A percentile compares a stretch with the other conserved stretches of the same genome.
Evolutionary conservation across 2,113 vertebrate genomes (phyloP).

Genomic region (Falco punctatus): DNA sequence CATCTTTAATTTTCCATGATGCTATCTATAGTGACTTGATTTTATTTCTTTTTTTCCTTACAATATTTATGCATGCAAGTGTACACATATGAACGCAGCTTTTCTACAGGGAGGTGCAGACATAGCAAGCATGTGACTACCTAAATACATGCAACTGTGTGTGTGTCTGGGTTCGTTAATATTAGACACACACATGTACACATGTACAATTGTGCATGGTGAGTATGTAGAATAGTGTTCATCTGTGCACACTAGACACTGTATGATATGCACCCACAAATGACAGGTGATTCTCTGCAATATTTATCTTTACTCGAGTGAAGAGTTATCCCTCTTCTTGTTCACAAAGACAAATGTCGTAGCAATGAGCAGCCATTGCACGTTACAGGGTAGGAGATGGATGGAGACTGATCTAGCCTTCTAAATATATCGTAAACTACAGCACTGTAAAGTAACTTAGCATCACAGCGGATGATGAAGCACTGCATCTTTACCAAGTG

Average conservation of each 20-base stretch:
- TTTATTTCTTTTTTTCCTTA: background rate
- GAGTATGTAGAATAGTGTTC: background rate
- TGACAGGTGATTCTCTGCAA: background rate
- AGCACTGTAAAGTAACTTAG: background rate
- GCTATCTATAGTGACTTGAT: background rate
- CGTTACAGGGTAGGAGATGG: constrained; percentile 37
- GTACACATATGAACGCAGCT: background rate
- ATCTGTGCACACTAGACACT: background rate
- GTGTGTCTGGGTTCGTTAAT: background rate
- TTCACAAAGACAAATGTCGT: constrained; percentile 60
- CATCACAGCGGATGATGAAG: constrained; percentile 18
- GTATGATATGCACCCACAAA: background rate
- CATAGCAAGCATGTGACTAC: background rate
- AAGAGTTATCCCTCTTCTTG: constrained; percentile 43
- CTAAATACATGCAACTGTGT: background rate
- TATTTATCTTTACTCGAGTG: constrained; percentile 33
- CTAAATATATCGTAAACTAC: background rate
- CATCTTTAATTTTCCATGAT: background rate
- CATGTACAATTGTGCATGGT: fast-evolving
- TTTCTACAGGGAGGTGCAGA: background rate
- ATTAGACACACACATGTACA: background rate
- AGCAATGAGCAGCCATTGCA: background rate
- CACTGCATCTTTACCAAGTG: background rate
- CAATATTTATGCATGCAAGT: background rate
- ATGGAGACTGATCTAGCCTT: constrained; percentile 1